These are phyloP conservation scores for Platycnemis pennipes DNA, from an alignment of 2,888 invertebrate species.

Conservation along the genomic window DNA sequence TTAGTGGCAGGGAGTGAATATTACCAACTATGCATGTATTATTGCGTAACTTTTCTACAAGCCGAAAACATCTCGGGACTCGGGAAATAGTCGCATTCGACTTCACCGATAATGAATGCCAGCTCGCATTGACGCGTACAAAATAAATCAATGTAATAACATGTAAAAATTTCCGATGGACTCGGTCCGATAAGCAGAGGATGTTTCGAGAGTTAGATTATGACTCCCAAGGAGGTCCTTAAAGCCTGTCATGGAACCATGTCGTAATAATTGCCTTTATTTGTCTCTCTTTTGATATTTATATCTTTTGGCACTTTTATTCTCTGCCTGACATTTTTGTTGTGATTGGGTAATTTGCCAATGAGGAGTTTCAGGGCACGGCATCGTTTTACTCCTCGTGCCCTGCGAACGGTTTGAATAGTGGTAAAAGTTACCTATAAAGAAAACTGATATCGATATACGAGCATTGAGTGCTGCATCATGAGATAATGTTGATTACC, in stretches of 20 bases:
- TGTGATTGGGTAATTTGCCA: not conserved
- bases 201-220: not conserved
- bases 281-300: too few relatives aligned
- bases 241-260: not conserved
- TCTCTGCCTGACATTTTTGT: not conserved
- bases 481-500: too few relatives aligned
- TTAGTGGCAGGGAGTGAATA: too few relatives aligned
- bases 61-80: not conserved
- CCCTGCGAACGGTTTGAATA: too few relatives aligned
- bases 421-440: too few relatives aligned
- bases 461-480: too few relatives aligned
- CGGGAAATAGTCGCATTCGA: not conserved
- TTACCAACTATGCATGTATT: too few relatives aligned
- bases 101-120: not conserved
- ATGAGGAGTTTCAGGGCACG: not conserved
- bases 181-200: not conserved
- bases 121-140: not conserved
- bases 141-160: not conserved
- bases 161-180: constrained; percentile 1
- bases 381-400: not conserved
- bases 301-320: too few relatives aligned
- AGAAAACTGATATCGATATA: too few relatives aligned
- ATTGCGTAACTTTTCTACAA: not conserved
- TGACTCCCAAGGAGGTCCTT: not conserved
- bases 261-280: not conserved